phyloP scores from a whole-genome alignment of 2,113 vertebrate genomes.

The Triplophysa dalaica region DNA sequence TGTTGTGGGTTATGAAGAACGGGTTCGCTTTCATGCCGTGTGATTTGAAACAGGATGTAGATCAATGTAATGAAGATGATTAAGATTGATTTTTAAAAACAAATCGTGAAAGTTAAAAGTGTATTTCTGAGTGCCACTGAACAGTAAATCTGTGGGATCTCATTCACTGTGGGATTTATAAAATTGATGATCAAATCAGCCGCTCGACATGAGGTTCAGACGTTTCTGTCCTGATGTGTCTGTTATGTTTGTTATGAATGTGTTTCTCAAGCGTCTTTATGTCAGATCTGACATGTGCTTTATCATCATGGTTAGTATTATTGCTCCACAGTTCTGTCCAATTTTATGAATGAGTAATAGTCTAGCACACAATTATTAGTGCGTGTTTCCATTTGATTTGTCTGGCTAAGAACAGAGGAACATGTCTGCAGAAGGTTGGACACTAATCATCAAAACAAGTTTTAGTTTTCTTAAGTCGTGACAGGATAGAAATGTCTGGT shows the following conservation, averaged over 20 bases:
- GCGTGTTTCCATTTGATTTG: background rate
- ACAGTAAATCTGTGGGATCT: constrained; percentile 30
- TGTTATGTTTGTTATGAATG: constrained; percentile 23
- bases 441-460: background rate
- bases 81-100: constrained; percentile 14
- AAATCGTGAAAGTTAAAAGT: constrained; percentile 47
- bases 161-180: constrained; percentile 21
- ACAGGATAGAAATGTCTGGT: too few relatives aligned
- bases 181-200: background rate
- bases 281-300: constrained; percentile 13
- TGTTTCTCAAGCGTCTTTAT: background rate
- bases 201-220: background rate
- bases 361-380: background rate
- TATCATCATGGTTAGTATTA: constrained; percentile 10
- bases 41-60: constrained; percentile 35
- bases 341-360: background rate
- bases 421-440: background rate
- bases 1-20: background rate
- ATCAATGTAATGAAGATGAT: constrained; percentile 39
- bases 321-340: background rate
- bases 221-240: background rate
- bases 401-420: background rate
- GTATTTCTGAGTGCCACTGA: constrained; percentile 31
- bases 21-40: constrained; percentile 31
- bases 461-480: background rate